Evolutionary conservation across 2,888 invertebrate species (phyloP).

Genomic region (Tribolium freemani): DNA sequence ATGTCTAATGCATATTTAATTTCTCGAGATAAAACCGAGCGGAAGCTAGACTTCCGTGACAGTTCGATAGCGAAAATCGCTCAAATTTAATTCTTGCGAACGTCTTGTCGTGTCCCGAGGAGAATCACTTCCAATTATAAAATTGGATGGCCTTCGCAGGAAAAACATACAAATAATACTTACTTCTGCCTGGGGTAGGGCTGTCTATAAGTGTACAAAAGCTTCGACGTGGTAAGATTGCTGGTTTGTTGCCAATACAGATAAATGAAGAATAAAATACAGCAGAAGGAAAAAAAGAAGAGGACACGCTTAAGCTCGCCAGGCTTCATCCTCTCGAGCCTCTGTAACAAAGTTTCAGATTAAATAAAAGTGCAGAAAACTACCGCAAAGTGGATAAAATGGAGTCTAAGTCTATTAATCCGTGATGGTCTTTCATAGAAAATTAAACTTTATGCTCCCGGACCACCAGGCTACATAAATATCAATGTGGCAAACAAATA

Average conservation of each 20-base stretch:
- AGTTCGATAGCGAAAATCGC: not conserved
- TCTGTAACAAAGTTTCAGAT: conserved; percentile 55
- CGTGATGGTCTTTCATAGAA: conserved; percentile 23
- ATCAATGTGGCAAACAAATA: conserved; percentile 37
- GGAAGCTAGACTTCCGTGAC: conserved; percentile 7
- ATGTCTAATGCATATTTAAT: conserved; percentile 28
- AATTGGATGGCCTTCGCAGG: not conserved
- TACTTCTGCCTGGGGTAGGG: conserved; percentile 50
- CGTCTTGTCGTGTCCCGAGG: not conserved
- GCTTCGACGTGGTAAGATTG: conserved; percentile 45
- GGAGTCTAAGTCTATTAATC: conserved; percentile 13
- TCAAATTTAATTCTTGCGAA: conserved; percentile 2
- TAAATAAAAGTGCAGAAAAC: conserved; percentile 13
- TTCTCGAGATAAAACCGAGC: conserved; percentile 1
- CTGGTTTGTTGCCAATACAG: conserved; percentile 68
- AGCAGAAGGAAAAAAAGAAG: conserved; percentile 70
- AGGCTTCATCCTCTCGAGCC: conserved; percentile 68
- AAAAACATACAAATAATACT: not conserved
- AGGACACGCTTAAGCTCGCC: conserved; percentile 72
- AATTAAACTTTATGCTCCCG: conserved; percentile 25
- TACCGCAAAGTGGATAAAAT: conserved; percentile 9
- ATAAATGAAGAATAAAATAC: conserved; percentile 69
- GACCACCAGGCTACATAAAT: conserved; percentile 27
- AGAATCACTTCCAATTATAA: conserved; percentile 11
- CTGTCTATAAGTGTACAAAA: conserved; percentile 55